A percentile compares a stretch with the other conserved stretches of the same genome.
Conservation (phyloP, 1,140 invertebrate species). For the Lucilia sericata region DNA sequence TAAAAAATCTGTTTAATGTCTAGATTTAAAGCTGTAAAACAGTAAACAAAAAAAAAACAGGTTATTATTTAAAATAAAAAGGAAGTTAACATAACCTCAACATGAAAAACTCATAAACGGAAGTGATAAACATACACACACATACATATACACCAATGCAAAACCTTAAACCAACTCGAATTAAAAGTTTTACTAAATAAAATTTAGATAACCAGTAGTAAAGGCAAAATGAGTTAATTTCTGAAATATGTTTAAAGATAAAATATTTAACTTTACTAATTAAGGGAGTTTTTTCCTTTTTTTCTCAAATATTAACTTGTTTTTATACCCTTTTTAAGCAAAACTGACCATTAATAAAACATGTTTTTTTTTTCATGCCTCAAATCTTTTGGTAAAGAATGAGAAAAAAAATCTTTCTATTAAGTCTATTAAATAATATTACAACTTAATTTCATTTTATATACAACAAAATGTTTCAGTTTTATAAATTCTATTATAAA, state of each 20-base stretch:
- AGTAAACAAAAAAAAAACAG: no score
- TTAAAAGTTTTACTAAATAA: background rate
- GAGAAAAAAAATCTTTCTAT: background rate
- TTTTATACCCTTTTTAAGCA: background rate
- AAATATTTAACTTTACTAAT: constrained; percentile 22
- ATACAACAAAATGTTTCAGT: background rate
- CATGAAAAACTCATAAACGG: background rate
- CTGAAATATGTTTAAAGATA: background rate
- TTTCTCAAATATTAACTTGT: background rate
- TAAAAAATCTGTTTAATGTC: no score
- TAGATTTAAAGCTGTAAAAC: no score
- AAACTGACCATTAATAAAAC: background rate
- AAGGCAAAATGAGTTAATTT: background rate
- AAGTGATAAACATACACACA: background rate
- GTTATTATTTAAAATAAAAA: no score
- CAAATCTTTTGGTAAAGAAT: background rate
- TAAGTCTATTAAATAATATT: constrained; percentile 2
- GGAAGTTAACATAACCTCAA: no score
- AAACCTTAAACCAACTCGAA: background rate
- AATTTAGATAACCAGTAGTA: background rate
- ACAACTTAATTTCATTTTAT: background rate
- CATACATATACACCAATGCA: background rate
- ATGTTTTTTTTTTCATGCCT: background rate
- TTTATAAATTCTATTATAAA: background rate
- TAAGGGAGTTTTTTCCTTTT: background rate